Evolutionary conservation across 2,113 vertebrate genomes (phyloP).

Genomic region (Cricetomys ansorgei): DNA sequence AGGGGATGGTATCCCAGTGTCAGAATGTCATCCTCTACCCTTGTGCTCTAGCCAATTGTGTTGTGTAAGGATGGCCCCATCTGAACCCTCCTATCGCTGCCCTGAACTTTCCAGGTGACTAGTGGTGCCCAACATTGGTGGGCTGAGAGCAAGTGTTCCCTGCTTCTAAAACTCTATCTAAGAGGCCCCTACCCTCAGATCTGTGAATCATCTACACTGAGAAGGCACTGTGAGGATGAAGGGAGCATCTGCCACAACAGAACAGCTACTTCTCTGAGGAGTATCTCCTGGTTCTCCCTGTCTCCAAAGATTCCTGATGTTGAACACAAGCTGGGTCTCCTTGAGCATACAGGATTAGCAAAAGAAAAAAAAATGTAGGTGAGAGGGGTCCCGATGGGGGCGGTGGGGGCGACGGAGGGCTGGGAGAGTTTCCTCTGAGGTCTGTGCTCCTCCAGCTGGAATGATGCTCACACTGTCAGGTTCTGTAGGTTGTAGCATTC

Average conservation of each 20-base stretch:
- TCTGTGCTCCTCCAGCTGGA: conserved; percentile 82
- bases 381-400: not conserved
- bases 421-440: conserved; percentile 77
- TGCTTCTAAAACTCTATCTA: not conserved
- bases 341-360: not conserved
- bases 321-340: conserved; percentile 11
- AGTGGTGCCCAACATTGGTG: accelerated
- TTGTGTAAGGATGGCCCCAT: not conserved
- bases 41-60: not conserved
- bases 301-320: not conserved
- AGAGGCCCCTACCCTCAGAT: not conserved
- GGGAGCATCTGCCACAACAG: not conserved
- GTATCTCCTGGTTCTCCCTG: not conserved
- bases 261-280: not conserved
- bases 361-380: not conserved
- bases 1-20: accelerated
- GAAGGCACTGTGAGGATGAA: not conserved
- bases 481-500: conserved; percentile 86
- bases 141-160: not conserved
- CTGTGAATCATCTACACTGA: not conserved
- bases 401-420: accelerated
- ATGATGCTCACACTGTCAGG: conserved; percentile 86
- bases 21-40: not conserved
- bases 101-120: not conserved
- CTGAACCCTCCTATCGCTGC: not conserved